phyloP scores from a whole-genome alignment of 2,888 invertebrate genomes.

The Bibio marci region DNA sequence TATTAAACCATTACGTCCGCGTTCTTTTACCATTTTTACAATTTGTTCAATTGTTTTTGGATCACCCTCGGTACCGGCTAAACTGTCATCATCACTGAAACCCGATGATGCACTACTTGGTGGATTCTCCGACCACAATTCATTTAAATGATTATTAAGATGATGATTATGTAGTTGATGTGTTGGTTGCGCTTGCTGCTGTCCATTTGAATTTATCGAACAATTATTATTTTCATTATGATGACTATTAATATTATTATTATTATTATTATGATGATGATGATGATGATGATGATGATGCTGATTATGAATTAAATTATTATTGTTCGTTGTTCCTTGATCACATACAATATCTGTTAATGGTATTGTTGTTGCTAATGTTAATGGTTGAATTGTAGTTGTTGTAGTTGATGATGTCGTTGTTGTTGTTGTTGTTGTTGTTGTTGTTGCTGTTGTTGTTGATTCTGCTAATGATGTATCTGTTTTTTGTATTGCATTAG shows the following conservation, averaged over 20 bases:
- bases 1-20: constrained; percentile 64
- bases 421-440: constrained; percentile 3
- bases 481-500: too few species aligned
- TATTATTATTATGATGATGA: neutral
- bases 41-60: constrained; percentile 49
- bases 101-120: constrained; percentile 64
- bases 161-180: constrained; percentile 21
- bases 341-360: too few species aligned
- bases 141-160: constrained; percentile 12
- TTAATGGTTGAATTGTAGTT: neutral
- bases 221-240: too few species aligned
- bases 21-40: constrained; percentile 43
- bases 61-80: constrained; percentile 52
- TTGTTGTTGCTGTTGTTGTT: constrained; percentile 7
- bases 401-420: neutral
- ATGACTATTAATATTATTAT: too few species aligned
- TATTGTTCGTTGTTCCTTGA: too few species aligned
- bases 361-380: neutral
- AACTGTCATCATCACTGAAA: constrained; percentile 80
- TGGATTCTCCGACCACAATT: constrained; percentile 37
- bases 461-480: constrained; percentile 30
- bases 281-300: neutral
- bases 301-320: too few species aligned
- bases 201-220: too few species aligned
- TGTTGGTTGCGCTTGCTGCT: constrained; percentile 21